Evolutionary conservation across 1,140 invertebrate species (phyloP).

Genomic region (Bicyclus anynana): DNA sequence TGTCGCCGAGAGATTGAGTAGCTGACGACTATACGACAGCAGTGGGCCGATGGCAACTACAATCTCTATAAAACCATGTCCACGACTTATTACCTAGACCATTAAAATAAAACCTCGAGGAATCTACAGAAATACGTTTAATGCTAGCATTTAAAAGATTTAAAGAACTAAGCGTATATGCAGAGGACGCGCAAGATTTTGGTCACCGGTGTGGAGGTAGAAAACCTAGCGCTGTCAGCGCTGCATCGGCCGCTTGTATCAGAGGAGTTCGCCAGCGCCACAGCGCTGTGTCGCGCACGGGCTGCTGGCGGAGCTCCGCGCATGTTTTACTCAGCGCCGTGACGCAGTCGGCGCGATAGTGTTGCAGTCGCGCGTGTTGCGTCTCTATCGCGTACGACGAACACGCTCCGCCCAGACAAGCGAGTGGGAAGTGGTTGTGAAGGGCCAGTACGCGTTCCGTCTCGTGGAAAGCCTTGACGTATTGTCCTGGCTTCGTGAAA

Average conservation of each 20-base stretch:
- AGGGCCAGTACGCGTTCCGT: constrained; percentile 91
- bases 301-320: constrained; percentile 88
- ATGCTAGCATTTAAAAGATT: constrained; percentile 46
- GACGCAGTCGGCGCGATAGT: constrained; percentile 95
- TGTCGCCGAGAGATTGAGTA: no score
- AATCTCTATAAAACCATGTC: not conserved
- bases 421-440: constrained; percentile 95
- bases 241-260: constrained; percentile 82
- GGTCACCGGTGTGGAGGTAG: constrained; percentile 76
- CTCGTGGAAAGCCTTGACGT: constrained; percentile 97
- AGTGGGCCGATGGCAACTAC: no score
- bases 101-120: constrained; percentile 23
- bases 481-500: constrained; percentile 95
- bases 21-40: no score
- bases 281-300: constrained; percentile 90
- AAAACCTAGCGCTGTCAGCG: constrained; percentile 85
- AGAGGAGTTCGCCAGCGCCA: constrained; percentile 91
- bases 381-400: constrained; percentile 92
- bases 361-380: constrained; percentile 91
- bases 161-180: constrained; percentile 37
- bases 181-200: constrained; percentile 5
- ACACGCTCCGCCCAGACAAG: constrained; percentile 90
- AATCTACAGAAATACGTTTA: constrained; percentile 58
- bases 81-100: not conserved
- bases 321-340: constrained; percentile 92